Conservation (phyloP, 2,113 vertebrate species). For the Corydoras sp. region DNA sequence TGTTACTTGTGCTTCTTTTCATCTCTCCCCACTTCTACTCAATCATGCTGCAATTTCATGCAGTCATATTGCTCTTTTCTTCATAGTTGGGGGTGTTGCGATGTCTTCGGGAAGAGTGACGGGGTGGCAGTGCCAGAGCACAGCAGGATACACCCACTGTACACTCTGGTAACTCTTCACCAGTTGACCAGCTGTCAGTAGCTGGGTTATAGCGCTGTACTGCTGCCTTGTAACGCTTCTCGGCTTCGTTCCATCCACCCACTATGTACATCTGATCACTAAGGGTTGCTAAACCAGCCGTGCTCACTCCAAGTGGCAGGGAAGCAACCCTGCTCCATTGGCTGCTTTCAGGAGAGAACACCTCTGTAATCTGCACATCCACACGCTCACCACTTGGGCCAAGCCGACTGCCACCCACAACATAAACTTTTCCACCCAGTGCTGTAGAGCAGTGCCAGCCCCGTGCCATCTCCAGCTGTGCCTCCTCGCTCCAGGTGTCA, state of each 20-base stretch:
- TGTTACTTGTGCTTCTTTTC: background rate
- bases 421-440: conserved; percentile 58
- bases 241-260: conserved; percentile 75
- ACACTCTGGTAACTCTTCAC: conserved; percentile 68
- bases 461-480: conserved; percentile 63
- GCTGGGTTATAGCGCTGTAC: conserved; percentile 71
- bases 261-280: conserved; percentile 64
- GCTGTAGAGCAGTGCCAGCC: conserved; percentile 75
- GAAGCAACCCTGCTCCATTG: conserved; percentile 65
- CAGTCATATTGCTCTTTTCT: conserved; percentile 50
- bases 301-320: conserved; percentile 70
- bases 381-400: conserved; percentile 68
- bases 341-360: conserved; percentile 57
- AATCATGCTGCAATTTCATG: conserved; percentile 30
- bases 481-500: conserved; percentile 65
- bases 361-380: conserved; percentile 71
- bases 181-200: conserved; percentile 68
- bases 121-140: conserved; percentile 62
- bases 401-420: conserved; percentile 76
- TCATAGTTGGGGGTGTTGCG: conserved; percentile 62
- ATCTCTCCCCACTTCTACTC: conserved; percentile 7
- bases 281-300: conserved; percentile 65
- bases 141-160: conserved; percentile 78
- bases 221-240: conserved; percentile 72
- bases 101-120: conserved; percentile 58